Evolutionary conservation across 2,113 vertebrate genomes (phyloP).

Genomic region (Lophotis ruficrista): DNA sequence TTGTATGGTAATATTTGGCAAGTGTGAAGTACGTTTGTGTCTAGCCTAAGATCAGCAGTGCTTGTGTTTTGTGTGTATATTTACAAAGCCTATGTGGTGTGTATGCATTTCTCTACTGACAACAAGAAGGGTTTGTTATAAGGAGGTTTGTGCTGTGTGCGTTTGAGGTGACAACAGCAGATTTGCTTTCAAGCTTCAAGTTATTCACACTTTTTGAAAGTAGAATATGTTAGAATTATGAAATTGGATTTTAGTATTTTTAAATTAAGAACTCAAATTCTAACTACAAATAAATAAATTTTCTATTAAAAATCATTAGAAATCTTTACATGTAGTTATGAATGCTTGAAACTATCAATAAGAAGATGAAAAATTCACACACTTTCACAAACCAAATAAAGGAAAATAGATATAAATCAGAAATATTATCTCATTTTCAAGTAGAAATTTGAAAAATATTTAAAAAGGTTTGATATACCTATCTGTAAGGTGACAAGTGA

Average conservation of each 20-base stretch:
- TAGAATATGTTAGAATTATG: background rate
- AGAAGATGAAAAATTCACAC: background rate
- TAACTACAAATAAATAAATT: fast-evolving
- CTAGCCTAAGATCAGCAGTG: background rate
- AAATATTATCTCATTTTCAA: background rate
- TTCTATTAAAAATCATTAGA: background rate
- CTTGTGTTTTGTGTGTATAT: background rate
- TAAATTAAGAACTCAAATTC: background rate
- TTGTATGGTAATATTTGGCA: background rate
- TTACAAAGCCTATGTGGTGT: background rate
- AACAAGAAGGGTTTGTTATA: background rate
- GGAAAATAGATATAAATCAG: background rate
- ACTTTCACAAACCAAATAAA: background rate
- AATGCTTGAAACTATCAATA: background rate
- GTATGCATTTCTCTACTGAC: background rate
- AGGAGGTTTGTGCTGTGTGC: background rate
- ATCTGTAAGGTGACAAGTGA: background rate
- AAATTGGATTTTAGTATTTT: background rate
- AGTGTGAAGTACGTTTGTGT: background rate
- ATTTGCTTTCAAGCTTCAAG: background rate
- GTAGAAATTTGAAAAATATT: background rate
- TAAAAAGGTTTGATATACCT: background rate
- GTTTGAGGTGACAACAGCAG: background rate
- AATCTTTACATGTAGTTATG: background rate
- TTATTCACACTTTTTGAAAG: background rate